Percentiles rank a stretch among this genome's conserved stretches.
Evolutionary conservation across 2,797 vertebrate genomes (phyloP).

Genomic region (Meda fulgida): DNA sequence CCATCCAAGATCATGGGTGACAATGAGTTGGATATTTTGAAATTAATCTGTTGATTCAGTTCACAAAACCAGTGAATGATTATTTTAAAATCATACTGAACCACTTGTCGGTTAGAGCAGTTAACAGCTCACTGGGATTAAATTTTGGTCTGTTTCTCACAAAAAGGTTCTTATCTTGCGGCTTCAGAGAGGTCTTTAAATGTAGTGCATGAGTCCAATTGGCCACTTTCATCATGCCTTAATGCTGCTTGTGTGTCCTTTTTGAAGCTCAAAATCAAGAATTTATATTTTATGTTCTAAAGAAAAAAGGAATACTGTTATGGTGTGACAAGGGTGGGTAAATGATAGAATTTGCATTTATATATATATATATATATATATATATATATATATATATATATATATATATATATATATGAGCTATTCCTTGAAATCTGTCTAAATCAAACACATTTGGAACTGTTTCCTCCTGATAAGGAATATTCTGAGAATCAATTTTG

Average conservation of each 20-base stretch:
- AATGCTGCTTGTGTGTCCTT: slow-evolving; percentile 1
- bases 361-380: no score
- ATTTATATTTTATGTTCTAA: not conserved
- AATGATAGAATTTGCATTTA: not conserved
- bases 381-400: no score
- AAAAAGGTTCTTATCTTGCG: not conserved
- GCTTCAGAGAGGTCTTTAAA: slow-evolving; percentile 2
- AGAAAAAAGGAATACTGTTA: not conserved
- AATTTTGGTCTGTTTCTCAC: slow-evolving; percentile 1
- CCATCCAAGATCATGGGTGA: no score
- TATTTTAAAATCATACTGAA: not conserved
- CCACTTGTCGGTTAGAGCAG: not conserved
- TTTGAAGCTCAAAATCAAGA: slow-evolving; percentile 2
- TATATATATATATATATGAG: no score
- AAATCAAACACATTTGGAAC: slow-evolving; percentile 8
- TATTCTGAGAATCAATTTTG: not conserved
- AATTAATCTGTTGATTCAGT: not conserved
- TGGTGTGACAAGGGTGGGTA: not conserved
- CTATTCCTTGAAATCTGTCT: not conserved
- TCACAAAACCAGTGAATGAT: not conserved
- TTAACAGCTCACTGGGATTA: not conserved
- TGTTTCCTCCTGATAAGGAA: slow-evolving; percentile 8
- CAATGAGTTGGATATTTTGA: not conserved
- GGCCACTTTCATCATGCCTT: not conserved
- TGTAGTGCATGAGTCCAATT: not conserved